phyloP scores from a whole-genome alignment of 1,140 invertebrate genomes.

The Eumeta japonica region DNA sequence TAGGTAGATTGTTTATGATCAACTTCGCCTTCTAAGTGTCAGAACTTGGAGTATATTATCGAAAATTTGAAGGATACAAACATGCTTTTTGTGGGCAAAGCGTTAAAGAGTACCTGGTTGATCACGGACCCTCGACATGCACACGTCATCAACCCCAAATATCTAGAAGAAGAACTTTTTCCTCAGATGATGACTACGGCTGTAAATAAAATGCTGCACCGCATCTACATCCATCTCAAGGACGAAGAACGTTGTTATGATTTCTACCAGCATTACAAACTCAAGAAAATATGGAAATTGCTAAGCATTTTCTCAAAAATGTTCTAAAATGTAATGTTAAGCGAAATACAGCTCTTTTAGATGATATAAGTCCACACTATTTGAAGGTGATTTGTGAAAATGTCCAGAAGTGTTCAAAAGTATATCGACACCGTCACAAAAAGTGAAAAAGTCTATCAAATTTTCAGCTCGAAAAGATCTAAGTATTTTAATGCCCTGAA shows the following conservation, averaged over 20 bases:
- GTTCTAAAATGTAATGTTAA: constrained; percentile 20
- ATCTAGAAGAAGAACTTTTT: constrained; percentile 26
- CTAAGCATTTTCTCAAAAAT: constrained; percentile 29
- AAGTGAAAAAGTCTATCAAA: constrained; percentile 11
- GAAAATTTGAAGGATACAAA: constrained; percentile 25
- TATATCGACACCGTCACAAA: constrained; percentile 23
- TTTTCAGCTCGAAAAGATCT: constrained; percentile 15
- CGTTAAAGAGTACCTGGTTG: too few species aligned
- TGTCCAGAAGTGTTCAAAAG: constrained; percentile 14
- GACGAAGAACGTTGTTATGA: constrained; percentile 20
- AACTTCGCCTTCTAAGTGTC: constrained; percentile 29
- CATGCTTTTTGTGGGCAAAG: constrained; percentile 34
- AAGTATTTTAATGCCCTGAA: constrained; percentile 22
- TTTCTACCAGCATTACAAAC: constrained; percentile 34
- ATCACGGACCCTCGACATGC: constrained; percentile 20
- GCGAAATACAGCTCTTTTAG: constrained; percentile 19
- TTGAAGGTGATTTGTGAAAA: constrained; percentile 22
- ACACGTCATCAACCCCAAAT: constrained; percentile 24
- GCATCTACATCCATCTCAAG: constrained; percentile 22
- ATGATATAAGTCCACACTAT: constrained; percentile 21
- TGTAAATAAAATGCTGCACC: constrained; percentile 34
- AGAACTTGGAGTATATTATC: constrained; percentile 27
- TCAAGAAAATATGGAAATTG: constrained; percentile 16
- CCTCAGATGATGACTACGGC: constrained; percentile 32
- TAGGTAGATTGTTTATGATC: constrained; percentile 37